These are phyloP conservation scores for Phytoseiulus persimilis DNA, from an alignment of 2,888 invertebrate species.

Conservation along the genomic window DNA sequence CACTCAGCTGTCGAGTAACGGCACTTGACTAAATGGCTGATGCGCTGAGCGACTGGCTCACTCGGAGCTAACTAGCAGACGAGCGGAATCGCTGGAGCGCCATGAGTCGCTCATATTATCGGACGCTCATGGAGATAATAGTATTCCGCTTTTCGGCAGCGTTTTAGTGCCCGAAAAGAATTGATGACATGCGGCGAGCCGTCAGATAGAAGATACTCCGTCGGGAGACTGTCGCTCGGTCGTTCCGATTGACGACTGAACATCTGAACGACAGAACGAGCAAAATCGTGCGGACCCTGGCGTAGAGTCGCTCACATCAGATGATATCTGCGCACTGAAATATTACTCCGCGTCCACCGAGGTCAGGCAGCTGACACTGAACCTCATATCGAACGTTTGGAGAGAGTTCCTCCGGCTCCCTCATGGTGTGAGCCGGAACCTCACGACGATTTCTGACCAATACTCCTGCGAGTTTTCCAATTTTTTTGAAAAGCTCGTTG, in stretches of 20 bases:
- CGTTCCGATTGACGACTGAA: background rate
- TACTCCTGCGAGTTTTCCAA: too few species aligned
- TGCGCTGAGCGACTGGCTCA: background rate
- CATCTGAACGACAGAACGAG: background rate
- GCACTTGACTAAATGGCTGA: background rate
- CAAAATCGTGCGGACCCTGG: background rate
- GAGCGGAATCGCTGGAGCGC: background rate
- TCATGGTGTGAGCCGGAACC: too few species aligned
- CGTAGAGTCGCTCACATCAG: background rate
- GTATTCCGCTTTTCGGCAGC: background rate
- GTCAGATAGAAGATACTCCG: background rate
- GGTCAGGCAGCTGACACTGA: too few species aligned
- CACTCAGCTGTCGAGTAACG: background rate
- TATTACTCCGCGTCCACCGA: too few species aligned
- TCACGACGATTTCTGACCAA: too few species aligned
- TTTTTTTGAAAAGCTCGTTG: too few species aligned
- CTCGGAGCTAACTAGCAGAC: background rate
- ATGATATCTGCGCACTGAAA: background rate
- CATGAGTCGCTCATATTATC: background rate
- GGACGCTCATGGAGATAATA: background rate
- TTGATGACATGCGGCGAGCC: background rate
- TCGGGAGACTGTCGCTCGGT: background rate
- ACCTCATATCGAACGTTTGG: too few species aligned
- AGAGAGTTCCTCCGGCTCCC: too few species aligned
- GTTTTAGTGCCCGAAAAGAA: background rate